phyloP scores from a whole-genome alignment of 2,797 vertebrate species.

The Channa striata region DNA sequence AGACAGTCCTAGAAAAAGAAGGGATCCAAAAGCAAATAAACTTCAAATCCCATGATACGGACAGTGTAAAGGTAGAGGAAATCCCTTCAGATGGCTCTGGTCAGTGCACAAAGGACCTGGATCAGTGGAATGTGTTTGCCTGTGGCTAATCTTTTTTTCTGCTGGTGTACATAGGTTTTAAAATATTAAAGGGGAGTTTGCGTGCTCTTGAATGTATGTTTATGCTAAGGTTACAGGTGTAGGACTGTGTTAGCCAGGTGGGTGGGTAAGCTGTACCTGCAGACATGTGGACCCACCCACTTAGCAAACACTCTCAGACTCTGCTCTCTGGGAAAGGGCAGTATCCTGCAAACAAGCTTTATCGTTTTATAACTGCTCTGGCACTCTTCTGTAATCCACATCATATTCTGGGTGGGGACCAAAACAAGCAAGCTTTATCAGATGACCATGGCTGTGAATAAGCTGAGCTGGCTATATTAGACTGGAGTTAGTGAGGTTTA shows the following conservation, averaged over 20 bases:
- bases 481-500: conserved; percentile 51
- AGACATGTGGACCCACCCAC: conserved; percentile 72
- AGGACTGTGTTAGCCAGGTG: conserved; percentile 54
- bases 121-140: conserved; percentile 68
- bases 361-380: conserved; percentile 76
- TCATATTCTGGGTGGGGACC: conserved; percentile 78
- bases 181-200: conserved; percentile 55
- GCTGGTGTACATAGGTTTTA: conserved; percentile 68
- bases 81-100: conserved; percentile 66
- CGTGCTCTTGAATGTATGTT: conserved; percentile 57
- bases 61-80: conserved; percentile 60
- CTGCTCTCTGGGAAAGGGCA: conserved; percentile 61
- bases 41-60: conserved; percentile 38
- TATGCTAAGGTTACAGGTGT: conserved; percentile 64
- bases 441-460: conserved; percentile 72
- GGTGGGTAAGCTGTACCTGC: conserved; percentile 53
- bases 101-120: conserved; percentile 58
- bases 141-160: conserved; percentile 59
- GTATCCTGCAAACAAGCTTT: conserved; percentile 61
- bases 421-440: conserved; percentile 81
- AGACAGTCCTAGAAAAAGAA: conserved; percentile 48
- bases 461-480: conserved; percentile 69
- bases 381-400: conserved; percentile 70
- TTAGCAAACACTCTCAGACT: conserved; percentile 74
- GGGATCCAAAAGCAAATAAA: conserved; percentile 66